Conservation (phyloP, 2,888 invertebrate genomes). For the Platycnemis pennipes region DNA sequence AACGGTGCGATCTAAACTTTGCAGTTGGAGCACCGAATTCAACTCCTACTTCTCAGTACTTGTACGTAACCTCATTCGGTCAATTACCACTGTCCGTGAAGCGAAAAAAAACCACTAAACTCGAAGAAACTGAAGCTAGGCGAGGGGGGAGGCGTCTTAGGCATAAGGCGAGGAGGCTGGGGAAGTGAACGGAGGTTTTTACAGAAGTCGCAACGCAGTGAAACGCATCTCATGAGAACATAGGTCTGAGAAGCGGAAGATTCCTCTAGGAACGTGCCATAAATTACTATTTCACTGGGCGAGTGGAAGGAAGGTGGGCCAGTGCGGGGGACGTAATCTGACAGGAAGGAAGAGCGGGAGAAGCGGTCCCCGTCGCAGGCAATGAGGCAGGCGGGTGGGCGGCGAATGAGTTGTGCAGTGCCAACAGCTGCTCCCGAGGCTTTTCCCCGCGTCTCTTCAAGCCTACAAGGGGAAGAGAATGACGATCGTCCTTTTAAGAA, state of each 20-base stretch:
- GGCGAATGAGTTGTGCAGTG: conserved; percentile 46
- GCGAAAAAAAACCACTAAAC: background rate
- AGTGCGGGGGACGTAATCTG: conserved; percentile 39
- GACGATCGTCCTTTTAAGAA: conserved; percentile 45
- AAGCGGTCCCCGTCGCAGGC: background rate
- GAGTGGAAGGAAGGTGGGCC: conserved; percentile 29
- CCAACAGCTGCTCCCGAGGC: conserved; percentile 48
- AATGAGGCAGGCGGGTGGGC: background rate
- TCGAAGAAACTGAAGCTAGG: background rate
- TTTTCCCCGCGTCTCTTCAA: background rate
- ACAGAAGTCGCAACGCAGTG: background rate
- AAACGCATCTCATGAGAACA: conserved; percentile 3
- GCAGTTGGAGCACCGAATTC: no score
- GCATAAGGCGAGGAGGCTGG: background rate
- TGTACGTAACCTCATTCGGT: background rate
- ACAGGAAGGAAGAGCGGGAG: conserved; percentile 37
- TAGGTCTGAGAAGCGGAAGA: background rate
- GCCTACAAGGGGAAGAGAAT: background rate
- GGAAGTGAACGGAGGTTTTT: background rate
- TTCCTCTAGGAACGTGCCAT: conserved; percentile 47
- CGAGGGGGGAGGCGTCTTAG: background rate
- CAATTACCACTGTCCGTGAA: background rate
- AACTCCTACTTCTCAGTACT: no score
- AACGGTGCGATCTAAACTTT: no score
- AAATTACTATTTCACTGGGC: conserved; percentile 50